phyloP scores from a whole-genome alignment of 2,113 vertebrate species.

The Sinocyclocheilus anshuiensis region DNA sequence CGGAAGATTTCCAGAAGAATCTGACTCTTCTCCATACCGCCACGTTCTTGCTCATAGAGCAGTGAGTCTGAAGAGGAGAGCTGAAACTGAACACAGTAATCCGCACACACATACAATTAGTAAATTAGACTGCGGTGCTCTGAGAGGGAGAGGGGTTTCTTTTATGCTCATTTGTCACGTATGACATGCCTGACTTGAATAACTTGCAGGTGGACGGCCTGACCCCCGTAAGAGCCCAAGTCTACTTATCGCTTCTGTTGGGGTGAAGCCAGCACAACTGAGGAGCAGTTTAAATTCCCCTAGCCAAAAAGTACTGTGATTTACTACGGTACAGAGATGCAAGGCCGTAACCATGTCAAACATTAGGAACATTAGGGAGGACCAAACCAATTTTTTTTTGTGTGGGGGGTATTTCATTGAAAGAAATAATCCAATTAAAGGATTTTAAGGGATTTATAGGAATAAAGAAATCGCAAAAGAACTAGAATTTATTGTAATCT shows the following conservation, averaged over 20 bases:
- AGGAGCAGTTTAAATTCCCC: background rate
- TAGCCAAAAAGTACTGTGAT: background rate
- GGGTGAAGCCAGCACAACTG: background rate
- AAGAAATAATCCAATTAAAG: background rate
- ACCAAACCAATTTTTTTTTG: background rate
- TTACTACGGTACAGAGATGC: background rate
- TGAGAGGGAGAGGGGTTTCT: slow-evolving; percentile 34
- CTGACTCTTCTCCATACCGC: slow-evolving; percentile 77
- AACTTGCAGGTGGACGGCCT: slow-evolving; percentile 16
- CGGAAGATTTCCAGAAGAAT: slow-evolving; percentile 79
- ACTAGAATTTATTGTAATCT: background rate
- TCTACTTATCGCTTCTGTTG: background rate
- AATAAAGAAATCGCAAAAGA: background rate
- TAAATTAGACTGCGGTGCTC: background rate
- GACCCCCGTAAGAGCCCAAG: background rate
- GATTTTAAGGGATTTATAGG: too few relatives aligned
- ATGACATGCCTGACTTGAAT: slow-evolving; percentile 28
- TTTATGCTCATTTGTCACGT: slow-evolving; percentile 34
- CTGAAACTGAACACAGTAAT: slow-evolving; percentile 76
- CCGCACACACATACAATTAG: slow-evolving; percentile 6
- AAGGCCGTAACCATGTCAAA: background rate
- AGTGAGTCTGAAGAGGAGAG: slow-evolving; percentile 80
- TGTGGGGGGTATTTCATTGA: too few relatives aligned
- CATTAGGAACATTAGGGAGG: background rate
- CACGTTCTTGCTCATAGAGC: slow-evolving; percentile 80